A percentile compares a stretch with the other conserved stretches of the same genome.
phyloP scores from a whole-genome alignment of 1,140 invertebrate genomes.

The Drosophila quadrilineata region DNA sequence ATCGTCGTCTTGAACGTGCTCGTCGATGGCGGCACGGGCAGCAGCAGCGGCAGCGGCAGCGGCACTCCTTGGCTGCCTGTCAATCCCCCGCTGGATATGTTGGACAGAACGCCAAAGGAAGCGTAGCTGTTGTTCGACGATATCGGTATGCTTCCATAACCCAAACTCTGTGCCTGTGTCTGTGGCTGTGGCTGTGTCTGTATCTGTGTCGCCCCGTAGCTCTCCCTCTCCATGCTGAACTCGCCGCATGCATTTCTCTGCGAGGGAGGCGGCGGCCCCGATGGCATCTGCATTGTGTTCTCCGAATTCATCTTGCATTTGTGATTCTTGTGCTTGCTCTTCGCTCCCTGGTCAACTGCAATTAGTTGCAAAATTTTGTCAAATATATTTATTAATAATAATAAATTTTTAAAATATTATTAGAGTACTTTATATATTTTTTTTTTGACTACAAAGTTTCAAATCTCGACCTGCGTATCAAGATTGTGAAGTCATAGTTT shows the following conservation, averaged over 20 bases:
- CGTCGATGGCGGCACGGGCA: constrained; percentile 41
- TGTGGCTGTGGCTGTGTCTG: no score
- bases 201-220: constrained; percentile 18
- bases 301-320: constrained; percentile 74
- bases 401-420: no score
- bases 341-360: constrained; percentile 24
- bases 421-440: no score
- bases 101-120: constrained; percentile 64
- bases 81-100: constrained; percentile 28
- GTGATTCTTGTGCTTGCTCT: constrained; percentile 44
- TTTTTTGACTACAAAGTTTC: no score
- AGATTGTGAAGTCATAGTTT: no score
- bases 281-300: constrained; percentile 56
- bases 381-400: not conserved
- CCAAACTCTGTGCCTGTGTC: constrained; percentile 19
- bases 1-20: constrained; percentile 38
- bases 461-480: no score
- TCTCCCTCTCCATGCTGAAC: constrained; percentile 38
- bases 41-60: constrained; percentile 30
- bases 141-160: constrained; percentile 28
- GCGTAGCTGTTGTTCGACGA: constrained; percentile 51
- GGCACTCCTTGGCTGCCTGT: no score
- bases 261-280: constrained; percentile 60
- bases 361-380: not conserved
- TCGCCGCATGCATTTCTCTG: constrained; percentile 48